Evolutionary conservation across 2,797 vertebrate species (phyloP), one percentile per base, ranked within the genome.

Genomic region (Syngnathus acus): DNA sequence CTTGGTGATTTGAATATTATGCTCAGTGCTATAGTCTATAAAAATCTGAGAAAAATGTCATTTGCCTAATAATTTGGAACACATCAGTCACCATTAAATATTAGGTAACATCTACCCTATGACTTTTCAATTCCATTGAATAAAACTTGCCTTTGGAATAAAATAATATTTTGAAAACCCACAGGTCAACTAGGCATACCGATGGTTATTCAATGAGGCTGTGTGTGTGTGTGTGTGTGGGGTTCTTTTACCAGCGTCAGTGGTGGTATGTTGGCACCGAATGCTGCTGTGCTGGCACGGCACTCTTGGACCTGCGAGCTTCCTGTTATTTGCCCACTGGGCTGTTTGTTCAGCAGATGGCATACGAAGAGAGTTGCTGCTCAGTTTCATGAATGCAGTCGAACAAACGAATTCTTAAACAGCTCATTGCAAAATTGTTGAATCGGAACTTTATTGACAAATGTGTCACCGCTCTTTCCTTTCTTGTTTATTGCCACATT

Each of bases 261-360:
- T 32, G 63, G 67, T 32, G 74, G 72, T 72, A 53, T 69, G 66
- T 68, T 79, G 77, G 78, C 84, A 79, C 78, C n/a, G 66, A 62
- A 51, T 40, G 65, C 43, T 66, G 74, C 78, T 53, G 62, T 71
- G 72, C 67, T 76, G 75, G 82, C 78, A 67, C 38, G 4, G 78
- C 76, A 60, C 73, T 73, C 47, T 68, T 75, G 78, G 68, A 78
- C 72, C 61, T 9, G 40, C 62, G 65, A 64, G 69, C 78, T 78
- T 87, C 75, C 81, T 81, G 79, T 76, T 79, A 80, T 75, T 78
- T 82, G 60, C 67, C 74, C 66, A 11, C 63, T 55, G 39, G 17
- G 62, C 66, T 79, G 65, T 81, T 78, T 77, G 75, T 74, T 82
- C 73, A 75, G 72, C 68, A 80, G 68, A 74, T 6, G 40, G 58